A percentile compares a stretch with the other conserved stretches of the same genome.
Conservation (phyloP, 92 coral and sea anemone genomes). For the Umimayanthus chanpuru region DNA sequence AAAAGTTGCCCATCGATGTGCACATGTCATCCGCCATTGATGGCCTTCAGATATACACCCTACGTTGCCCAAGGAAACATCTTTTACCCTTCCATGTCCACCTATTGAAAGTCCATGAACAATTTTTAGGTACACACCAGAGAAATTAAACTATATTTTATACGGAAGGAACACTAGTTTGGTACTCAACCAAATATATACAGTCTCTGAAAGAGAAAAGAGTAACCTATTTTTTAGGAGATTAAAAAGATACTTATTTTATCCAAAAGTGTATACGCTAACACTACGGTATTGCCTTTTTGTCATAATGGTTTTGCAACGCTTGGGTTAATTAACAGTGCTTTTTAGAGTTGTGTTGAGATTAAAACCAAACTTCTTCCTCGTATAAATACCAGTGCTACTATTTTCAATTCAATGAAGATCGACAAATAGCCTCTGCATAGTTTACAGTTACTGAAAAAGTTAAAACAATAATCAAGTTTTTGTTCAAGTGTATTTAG, state of each 20-base stretch:
- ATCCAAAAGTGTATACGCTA: neutral
- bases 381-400: neutral
- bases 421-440: neutral
- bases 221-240: constrained; percentile 25
- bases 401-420: neutral
- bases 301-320: neutral
- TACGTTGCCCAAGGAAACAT: constrained; percentile 30
- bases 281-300: neutral
- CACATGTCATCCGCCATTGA: constrained; percentile 58
- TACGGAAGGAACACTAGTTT: neutral
- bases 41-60: constrained; percentile 41
- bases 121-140: neutral
- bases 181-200: constrained; percentile 3
- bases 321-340: neutral
- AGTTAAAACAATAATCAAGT: neutral
- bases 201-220: neutral
- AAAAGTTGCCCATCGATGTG: constrained; percentile 53
- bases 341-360: neutral
- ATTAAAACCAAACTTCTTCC: neutral
- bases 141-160: neutral
- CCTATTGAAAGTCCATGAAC: constrained; percentile 7
- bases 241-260: neutral
- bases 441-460: neutral
- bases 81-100: constrained; percentile 40
- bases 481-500: no score